These are phyloP conservation scores for Oryzias celebensis DNA, from an alignment of 2,113 vertebrate species.

Conservation along the genomic window DNA sequence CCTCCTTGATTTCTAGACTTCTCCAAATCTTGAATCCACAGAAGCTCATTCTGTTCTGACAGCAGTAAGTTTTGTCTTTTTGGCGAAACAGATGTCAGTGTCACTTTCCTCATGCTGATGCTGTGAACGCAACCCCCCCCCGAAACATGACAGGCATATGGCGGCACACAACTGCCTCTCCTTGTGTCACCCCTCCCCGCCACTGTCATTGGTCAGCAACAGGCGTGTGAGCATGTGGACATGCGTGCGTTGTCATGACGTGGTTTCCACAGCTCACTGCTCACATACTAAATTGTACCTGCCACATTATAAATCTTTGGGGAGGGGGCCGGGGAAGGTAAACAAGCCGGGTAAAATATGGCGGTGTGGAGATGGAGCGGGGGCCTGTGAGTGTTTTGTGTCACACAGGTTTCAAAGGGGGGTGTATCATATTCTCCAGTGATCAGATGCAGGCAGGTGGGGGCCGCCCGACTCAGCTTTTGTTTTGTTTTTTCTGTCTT, in stretches of 20 bases:
- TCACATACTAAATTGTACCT: conserved; percentile 75
- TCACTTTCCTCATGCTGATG: too few relatives aligned
- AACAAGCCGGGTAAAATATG: conserved; percentile 62
- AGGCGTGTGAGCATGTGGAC: conserved; percentile 48
- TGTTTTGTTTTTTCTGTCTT: conserved; percentile 51
- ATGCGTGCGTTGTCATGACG: conserved; percentile 74
- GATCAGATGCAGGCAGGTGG: conserved; percentile 56
- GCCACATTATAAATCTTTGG: conserved; percentile 76
- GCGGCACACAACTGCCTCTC: neutral
- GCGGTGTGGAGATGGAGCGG: conserved; percentile 30
- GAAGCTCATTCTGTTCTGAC: too few relatives aligned
- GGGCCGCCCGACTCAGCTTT: conserved; percentile 19
- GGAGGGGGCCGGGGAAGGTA: conserved; percentile 45
- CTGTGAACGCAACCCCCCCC: neutral
- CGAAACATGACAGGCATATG: neutral
- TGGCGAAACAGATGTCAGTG: too few relatives aligned
- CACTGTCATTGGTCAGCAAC: conserved; percentile 37
- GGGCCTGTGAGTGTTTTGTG: conserved; percentile 34
- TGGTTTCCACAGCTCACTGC: conserved; percentile 71
- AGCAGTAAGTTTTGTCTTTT: too few relatives aligned
- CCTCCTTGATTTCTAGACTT: too few relatives aligned
- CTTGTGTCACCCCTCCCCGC: neutral
- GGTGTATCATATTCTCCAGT: conserved; percentile 60
- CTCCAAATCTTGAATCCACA: too few relatives aligned
- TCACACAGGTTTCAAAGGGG: conserved; percentile 33